phyloP scores from a whole-genome alignment of 1,140 invertebrate genomes.

The Helicoverpa armigera region DNA sequence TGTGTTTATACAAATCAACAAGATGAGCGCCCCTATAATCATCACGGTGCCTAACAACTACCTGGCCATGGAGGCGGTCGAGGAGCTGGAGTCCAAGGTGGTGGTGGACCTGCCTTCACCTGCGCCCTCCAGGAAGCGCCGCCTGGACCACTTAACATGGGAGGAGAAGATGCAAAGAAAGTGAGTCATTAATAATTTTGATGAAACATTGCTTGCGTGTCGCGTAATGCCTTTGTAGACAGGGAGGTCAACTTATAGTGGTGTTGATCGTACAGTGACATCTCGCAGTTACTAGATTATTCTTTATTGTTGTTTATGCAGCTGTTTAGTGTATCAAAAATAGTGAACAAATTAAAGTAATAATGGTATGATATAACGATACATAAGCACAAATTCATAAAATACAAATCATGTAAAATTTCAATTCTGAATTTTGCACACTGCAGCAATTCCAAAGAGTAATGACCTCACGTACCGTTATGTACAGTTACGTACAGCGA shows the following conservation, averaged over 20 bases:
- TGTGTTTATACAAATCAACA: conserved; percentile 51
- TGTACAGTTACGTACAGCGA: conserved; percentile 49
- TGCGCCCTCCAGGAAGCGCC: conserved; percentile 88
- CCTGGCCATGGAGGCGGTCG: conserved; percentile 84
- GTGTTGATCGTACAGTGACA: not conserved
- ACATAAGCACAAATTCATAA: too few relatives aligned
- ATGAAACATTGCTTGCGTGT: conserved; percentile 65
- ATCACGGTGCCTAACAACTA: conserved; percentile 87
- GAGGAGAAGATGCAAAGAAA: conserved; percentile 94
- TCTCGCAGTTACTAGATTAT: conserved; percentile 18
- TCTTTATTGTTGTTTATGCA: conserved; percentile 13
- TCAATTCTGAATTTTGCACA: not conserved
- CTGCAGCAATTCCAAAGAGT: not conserved
- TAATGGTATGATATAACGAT: not conserved
- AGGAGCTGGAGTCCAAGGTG: conserved; percentile 78
- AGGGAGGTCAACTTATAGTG: conserved; percentile 36
- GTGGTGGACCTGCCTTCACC: conserved; percentile 79
- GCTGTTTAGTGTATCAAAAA: not conserved
- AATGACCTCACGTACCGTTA: conserved; percentile 49
- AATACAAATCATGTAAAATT: not conserved
- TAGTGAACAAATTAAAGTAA: not conserved
- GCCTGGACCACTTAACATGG: conserved; percentile 92
- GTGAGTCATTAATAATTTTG: conserved; percentile 44
- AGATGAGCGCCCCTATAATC: conserved; percentile 85
- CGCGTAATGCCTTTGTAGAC: conserved; percentile 39